Evolutionary conservation across 2,113 vertebrate species (phyloP).

Genomic region (Pavo muticus): DNA sequence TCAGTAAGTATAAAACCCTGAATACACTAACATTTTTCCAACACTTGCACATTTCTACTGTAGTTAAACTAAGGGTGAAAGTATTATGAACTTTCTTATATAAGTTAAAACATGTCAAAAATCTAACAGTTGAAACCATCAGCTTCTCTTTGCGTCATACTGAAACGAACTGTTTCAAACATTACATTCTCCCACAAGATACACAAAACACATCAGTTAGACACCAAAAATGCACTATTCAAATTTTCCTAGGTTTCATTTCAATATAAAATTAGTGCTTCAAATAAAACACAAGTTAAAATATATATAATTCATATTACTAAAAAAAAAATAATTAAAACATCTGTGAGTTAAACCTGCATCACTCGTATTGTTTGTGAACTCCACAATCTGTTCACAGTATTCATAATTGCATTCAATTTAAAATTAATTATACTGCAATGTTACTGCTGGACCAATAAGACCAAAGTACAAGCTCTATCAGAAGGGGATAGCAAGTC

Average conservation of each 20-base stretch:
- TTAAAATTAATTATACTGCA: not conserved
- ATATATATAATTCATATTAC: not conserved
- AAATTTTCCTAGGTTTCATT: not conserved
- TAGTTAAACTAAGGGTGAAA: not conserved
- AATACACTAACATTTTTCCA: not conserved
- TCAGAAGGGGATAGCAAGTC: not conserved
- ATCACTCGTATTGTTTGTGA: not conserved
- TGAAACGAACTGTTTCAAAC: not conserved
- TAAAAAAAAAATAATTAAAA: not conserved
- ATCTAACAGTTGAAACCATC: not conserved
- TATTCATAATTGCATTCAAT: not conserved
- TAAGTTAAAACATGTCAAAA: not conserved
- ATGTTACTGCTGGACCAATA: not conserved
- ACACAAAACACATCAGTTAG: not conserved
- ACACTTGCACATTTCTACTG: not conserved
- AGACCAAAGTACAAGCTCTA: not conserved
- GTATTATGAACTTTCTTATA: not conserved
- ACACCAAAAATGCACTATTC: too few relatives aligned
- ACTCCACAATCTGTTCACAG: not conserved
- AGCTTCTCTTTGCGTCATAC: not conserved
- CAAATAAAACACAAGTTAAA: constrained; percentile 1
- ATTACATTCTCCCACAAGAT: not conserved
- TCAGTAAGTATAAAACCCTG: not conserved
- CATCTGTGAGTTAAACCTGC: not conserved
- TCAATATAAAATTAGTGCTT: not conserved